Evolutionary conservation across 1,140 invertebrate species (phyloP).

Genomic region (Glomeris maerens): DNA sequence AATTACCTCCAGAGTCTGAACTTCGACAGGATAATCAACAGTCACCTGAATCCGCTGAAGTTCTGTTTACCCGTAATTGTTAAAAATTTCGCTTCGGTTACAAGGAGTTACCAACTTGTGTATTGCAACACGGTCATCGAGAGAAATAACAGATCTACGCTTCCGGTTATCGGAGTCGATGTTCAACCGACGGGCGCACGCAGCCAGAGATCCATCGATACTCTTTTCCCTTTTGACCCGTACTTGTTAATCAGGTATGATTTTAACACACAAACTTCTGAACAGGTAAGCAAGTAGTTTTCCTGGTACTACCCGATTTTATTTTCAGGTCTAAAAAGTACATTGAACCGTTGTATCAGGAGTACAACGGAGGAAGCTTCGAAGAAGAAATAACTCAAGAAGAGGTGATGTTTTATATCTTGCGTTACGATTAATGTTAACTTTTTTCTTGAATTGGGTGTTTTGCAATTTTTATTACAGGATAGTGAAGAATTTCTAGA

Average conservation of each 20-base stretch:
- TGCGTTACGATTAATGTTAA: too few species aligned
- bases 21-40: conserved; percentile 64
- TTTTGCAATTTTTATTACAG: too few species aligned
- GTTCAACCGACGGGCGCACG: conserved; percentile 21
- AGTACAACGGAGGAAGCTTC: neutral
- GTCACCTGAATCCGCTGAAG: conserved; percentile 67
- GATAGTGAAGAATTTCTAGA: too few species aligned
- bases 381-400: too few species aligned
- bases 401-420: too few species aligned
- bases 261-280: neutral
- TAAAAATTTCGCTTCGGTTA: conserved; percentile 66
- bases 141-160: conserved; percentile 52
- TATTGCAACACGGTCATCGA: conserved; percentile 85
- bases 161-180: conserved; percentile 33
- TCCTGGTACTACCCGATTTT: neutral
- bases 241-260: conserved; percentile 48
- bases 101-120: conserved; percentile 71
- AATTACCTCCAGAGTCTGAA: conserved; percentile 63
- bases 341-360: neutral
- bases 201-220: conserved; percentile 39
- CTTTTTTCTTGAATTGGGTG: too few species aligned
- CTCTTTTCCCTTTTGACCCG: conserved; percentile 69
- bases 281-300: neutral
- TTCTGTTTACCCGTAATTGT: conserved; percentile 59
- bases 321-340: neutral